phyloP scores from a whole-genome alignment of 2,113 vertebrate genomes.

The Diadophis punctatus region DNA sequence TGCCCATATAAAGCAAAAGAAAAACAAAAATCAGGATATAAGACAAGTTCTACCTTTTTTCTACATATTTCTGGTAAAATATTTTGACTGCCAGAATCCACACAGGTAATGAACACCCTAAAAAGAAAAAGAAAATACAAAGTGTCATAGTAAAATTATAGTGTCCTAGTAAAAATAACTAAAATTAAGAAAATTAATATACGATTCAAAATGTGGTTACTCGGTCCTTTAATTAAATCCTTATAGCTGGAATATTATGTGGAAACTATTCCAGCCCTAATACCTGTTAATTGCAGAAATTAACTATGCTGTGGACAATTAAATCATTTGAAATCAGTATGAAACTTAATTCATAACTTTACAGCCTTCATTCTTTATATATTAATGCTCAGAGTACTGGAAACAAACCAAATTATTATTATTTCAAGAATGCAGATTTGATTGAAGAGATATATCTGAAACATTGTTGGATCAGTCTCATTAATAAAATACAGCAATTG shows the following conservation, averaged over 20 bases:
- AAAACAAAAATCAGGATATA: not conserved
- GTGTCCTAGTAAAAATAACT: not conserved
- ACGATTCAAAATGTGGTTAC: not conserved
- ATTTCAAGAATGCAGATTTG: not conserved
- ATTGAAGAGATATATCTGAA: not conserved
- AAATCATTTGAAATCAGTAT: not conserved
- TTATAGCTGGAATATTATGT: not conserved
- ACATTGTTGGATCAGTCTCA: not conserved
- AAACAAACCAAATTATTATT: not conserved
- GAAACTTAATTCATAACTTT: not conserved
- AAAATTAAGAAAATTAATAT: not conserved
- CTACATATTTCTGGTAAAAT: not conserved
- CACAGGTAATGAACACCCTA: not conserved
- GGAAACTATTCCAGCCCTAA: not conserved
- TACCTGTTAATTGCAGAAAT: not conserved
- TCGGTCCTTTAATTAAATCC: not conserved
- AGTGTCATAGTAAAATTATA: not conserved
- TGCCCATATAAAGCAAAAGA: not conserved
- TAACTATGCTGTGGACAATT: not conserved
- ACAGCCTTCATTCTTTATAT: not conserved
- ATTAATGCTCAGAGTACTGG: not conserved
- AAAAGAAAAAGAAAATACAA: not conserved
- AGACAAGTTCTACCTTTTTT: not conserved
- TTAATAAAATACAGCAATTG: not conserved
- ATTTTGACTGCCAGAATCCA: not conserved